Evolutionary conservation across 2,113 vertebrate genomes (phyloP).

Genomic region (Mola mola): DNA sequence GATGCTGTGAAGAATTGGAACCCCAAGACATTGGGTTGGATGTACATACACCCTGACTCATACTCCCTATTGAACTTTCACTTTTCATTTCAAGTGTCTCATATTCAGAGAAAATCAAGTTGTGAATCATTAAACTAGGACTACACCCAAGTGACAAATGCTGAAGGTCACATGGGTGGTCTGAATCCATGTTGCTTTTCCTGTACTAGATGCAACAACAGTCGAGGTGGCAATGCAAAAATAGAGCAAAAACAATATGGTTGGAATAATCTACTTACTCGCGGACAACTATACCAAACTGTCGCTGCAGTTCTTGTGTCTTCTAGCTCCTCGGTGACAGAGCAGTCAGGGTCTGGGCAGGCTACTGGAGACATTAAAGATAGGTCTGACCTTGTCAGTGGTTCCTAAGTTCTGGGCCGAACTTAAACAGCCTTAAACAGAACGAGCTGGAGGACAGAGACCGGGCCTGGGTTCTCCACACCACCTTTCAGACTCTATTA

Average conservation of each 20-base stretch:
- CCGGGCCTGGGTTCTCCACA: slow-evolving; percentile 84
- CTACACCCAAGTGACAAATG: neutral
- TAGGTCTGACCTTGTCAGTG: slow-evolving; percentile 85
- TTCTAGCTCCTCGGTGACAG: slow-evolving; percentile 19
- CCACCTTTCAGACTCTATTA: slow-evolving; percentile 84
- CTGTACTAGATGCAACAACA: no score
- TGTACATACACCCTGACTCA: slow-evolving; percentile 3
- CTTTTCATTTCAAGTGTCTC: slow-evolving; percentile 1
- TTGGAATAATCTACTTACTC: no score
- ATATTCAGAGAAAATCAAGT: neutral
- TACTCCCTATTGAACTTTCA: neutral
- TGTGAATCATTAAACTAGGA: neutral
- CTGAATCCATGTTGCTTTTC: no score
- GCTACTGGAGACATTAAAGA: slow-evolving; percentile 89
- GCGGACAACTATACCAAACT: no score
- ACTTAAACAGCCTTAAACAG: slow-evolving; percentile 84
- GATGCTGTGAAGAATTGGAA: slow-evolving; percentile 31
- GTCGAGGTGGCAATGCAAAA: slow-evolving; percentile 12
- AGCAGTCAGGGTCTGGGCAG: slow-evolving; percentile 79
- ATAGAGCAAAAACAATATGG: no score
- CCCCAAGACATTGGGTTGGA: neutral
- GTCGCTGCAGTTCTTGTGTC: no score
- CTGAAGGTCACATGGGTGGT: neutral
- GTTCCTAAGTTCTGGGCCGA: slow-evolving; percentile 91
- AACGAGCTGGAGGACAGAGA: slow-evolving; percentile 83